Evolutionary conservation across 2,888 invertebrate species (phyloP).

Genomic region (Melieria crassipennis): DNA sequence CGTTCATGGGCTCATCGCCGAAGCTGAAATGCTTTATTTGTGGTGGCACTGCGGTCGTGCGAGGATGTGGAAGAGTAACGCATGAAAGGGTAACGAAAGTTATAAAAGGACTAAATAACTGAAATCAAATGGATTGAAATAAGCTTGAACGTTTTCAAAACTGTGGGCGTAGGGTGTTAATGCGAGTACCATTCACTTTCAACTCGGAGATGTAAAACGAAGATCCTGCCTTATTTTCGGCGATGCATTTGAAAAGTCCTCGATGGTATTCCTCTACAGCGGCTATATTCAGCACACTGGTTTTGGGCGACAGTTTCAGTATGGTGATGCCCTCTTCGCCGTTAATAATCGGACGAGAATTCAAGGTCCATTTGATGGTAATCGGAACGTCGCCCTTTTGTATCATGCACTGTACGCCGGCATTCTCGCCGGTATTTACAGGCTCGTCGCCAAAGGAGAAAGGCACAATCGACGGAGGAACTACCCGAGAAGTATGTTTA

Average conservation of each 20-base stretch:
- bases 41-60: slow-evolving; percentile 65
- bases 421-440: slow-evolving; percentile 75
- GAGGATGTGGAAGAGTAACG: too few species aligned
- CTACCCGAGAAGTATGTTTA: slow-evolving; percentile 62
- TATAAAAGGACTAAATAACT: neutral
- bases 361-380: slow-evolving; percentile 76
- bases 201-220: slow-evolving; percentile 75
- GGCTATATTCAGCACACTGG: slow-evolving; percentile 74
- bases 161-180: neutral
- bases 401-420: slow-evolving; percentile 77
- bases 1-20: slow-evolving; percentile 70
- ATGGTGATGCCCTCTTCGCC: slow-evolving; percentile 67
- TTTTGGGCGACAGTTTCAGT: slow-evolving; percentile 71
- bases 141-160: slow-evolving; percentile 6
- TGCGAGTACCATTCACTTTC: slow-evolving; percentile 75
- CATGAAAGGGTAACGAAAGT: too few species aligned
- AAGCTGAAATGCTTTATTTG: slow-evolving; percentile 69
- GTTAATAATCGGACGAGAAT: slow-evolving; percentile 65
- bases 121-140: neutral
- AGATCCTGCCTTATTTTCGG: slow-evolving; percentile 75
- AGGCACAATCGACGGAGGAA: slow-evolving; percentile 73
- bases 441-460: slow-evolving; percentile 78
- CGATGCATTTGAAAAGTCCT: slow-evolving; percentile 80
- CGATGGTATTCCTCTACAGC: slow-evolving; percentile 75
- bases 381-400: slow-evolving; percentile 83